phyloP scores from a whole-genome alignment of 2,113 vertebrate genomes.

The Pteropus alecto region DNA sequence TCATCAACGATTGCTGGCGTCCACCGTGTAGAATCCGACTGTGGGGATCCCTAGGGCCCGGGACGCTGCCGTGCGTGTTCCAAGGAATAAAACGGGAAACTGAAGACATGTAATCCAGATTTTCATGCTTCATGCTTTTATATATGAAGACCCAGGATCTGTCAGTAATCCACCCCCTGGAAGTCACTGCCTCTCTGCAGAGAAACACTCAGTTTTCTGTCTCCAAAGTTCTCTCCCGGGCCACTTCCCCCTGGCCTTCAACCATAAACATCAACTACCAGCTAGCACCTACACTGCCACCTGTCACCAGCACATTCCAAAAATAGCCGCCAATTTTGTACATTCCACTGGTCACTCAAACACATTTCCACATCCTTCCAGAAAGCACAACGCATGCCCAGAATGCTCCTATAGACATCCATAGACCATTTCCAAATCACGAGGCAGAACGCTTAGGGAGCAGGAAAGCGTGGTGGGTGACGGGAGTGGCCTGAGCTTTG shows the following conservation, averaged over 20 bases:
- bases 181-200: not conserved
- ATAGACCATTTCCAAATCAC: not conserved
- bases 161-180: not conserved
- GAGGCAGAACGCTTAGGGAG: not conserved
- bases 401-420: not conserved
- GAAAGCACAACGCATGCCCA: not conserved
- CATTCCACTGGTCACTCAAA: not conserved
- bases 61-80: not conserved
- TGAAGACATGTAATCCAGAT: not conserved
- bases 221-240: not conserved
- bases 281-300: not conserved
- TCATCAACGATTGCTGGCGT: not conserved
- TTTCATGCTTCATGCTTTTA: not conserved
- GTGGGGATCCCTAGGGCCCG: not conserved
- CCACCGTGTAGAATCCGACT: not conserved
- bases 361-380: not conserved
- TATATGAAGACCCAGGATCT: not conserved
- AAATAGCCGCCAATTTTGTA: not conserved
- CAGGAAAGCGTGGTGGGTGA: not conserved
- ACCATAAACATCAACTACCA: not conserved
- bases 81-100: not conserved
- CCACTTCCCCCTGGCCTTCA: not conserved
- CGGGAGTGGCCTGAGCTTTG: accelerated
- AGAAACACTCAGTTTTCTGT: not conserved
- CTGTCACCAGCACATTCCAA: not conserved